Evolutionary conservation across 2,888 invertebrate genomes (phyloP), one percentile per base, ranked within the genome.

Genomic region (Kryphioiulus occultus): DNA sequence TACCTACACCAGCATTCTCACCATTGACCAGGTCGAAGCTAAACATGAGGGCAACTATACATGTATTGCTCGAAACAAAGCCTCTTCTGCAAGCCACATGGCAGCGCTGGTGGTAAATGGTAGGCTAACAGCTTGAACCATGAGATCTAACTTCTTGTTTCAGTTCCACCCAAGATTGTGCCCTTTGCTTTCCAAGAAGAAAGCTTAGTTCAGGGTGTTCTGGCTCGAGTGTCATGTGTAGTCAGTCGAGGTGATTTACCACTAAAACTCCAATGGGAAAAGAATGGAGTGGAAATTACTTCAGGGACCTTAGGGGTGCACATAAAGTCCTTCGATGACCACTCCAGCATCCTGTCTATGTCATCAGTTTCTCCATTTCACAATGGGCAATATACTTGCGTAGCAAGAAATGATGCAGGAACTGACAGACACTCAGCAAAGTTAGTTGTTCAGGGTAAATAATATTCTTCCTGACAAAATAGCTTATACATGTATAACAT

Each of bases 181-280:
- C 87, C 86, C 30, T 89, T 89, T 59, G 39, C 86, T 15, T 89
- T 88, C 59, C 87, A 87, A 83, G 89, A 87, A 22, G 88, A 88
- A 22, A 88, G 87, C 30, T 88, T 89, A 59, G 44, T 85, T 85
- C 30, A 89, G 78, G 90, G 90, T n/a, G 88, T 89, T 68, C 88
- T 89, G 87, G 89, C 89, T 19, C 83, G 88, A 68, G 89, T 89
- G 22, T 88, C 89, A 32, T 90, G 90, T 84, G 88, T 89, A 82
- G 88, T 89, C 7, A 88, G 87, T 59, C 87, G 88, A 22, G 90
- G 90, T 22, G 88, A 89, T 32, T 68, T 89, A 30, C 89, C 90
- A 35, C 78, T 90, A 19, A 88, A 88, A 17, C 87, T 89, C 30
- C 87, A 88, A 19, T 90, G 90, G 92, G 96, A 96, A 92, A 97